Evolutionary conservation across 2,797 vertebrate genomes (phyloP), one percentile per base, ranked within the genome.

Genomic region (Arrhamphus sclerolepis): DNA sequence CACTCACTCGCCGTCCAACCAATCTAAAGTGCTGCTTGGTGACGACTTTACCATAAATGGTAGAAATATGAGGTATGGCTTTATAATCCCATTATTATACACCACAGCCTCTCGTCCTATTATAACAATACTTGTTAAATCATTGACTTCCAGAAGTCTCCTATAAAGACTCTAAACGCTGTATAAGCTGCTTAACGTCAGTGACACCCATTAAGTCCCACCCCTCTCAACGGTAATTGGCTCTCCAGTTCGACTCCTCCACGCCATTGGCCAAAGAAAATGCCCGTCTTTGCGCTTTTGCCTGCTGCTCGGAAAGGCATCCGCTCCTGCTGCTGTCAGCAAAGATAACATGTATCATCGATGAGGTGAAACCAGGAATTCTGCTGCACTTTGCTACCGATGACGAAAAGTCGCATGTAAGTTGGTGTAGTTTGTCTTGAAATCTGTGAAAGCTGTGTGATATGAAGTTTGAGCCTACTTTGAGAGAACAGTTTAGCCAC

Each of bases 101-200:
- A 2, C 5, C 31, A 1, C 24, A 3, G 24, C 3, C 24, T 13
- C 10, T 2, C 2, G 31, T 34, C 10, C 13, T 11, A 13, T 34
- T 13, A 4, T 1, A 10, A 34, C 31, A 34, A 34, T 3, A 13
- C 10, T 9, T 34, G 2, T 10, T 34, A 34, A 34, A 34, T 34
- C 31, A 34, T 9, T 34, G 31, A 11, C 8, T 1, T 29, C 29
- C 6, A 34, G 10, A 2, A 11, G 8, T 56, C 47, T 19, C 11
- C 22, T 34, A 8, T 50, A n/a, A n/a, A n/a, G 24, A 26, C 24
- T 3, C 2, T 26, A 26, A 26, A n/a, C n/a, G n/a, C n/a, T n/a
- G n/a, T n/a, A 40, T 90, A 89, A 90, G 84, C 87, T 76, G 74
- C 77, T 90, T 90, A 84, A 60, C 51, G 58, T 75, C 58, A 58